phyloP scores from a whole-genome alignment of 2,797 vertebrate genomes.

The Lateolabrax maculatus region DNA sequence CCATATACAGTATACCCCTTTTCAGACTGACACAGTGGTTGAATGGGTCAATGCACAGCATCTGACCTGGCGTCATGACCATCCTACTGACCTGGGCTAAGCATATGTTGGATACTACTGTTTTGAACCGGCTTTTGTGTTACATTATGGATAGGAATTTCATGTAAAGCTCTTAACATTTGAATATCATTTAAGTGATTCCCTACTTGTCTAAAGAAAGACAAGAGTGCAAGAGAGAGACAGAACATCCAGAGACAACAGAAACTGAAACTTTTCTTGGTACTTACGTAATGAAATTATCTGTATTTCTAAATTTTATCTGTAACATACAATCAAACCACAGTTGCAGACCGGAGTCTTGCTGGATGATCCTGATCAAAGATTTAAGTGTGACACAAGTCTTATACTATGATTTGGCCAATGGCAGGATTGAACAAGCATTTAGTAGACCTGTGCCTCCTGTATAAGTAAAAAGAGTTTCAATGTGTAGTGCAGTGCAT shows the following conservation, averaged over 20 bases:
- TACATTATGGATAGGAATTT: neutral
- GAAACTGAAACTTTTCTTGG: conserved; percentile 19
- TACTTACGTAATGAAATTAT: neutral
- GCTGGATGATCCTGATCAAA: neutral
- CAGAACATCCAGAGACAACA: neutral
- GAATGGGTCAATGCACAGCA: neutral
- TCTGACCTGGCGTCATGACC: neutral
- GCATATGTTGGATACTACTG: neutral
- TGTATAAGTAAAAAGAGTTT: conserved; percentile 4
- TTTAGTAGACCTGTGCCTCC: neutral
- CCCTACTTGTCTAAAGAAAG: neutral
- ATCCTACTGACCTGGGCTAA: neutral
- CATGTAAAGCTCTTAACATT: neutral
- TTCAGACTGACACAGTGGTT: neutral
- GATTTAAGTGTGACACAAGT: neutral
- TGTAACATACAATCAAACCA: neutral
- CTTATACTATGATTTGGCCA: neutral
- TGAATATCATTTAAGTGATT: neutral
- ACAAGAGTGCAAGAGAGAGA: neutral
- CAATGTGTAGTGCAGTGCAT: conserved; percentile 7
- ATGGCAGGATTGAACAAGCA: neutral
- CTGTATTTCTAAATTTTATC: neutral
- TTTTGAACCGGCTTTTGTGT: neutral
- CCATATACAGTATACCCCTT: neutral
- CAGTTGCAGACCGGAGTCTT: neutral